Conservation (phyloP, 2,888 invertebrate genomes). For the Tetranychus truncatus region DNA sequence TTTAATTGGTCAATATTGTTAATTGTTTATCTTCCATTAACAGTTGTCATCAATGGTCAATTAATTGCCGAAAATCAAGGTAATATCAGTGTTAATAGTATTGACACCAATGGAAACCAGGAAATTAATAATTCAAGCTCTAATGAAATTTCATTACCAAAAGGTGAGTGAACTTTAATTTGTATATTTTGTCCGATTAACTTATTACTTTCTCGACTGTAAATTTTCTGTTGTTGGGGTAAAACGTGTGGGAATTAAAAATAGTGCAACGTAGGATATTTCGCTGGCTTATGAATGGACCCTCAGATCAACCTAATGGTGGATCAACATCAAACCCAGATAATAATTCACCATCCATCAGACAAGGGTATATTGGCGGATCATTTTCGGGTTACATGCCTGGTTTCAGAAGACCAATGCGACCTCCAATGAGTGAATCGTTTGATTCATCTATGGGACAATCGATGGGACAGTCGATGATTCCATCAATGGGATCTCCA, state of each 20-base stretch:
- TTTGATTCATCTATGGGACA: neutral
- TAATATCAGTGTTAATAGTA: neutral
- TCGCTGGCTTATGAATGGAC: neutral
- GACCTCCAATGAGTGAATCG: neutral
- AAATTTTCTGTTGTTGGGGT: neutral
- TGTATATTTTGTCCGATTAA: neutral
- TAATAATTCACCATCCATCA: neutral
- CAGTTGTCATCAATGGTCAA: no score
- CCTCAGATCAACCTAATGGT: neutral
- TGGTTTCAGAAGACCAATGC: no score
- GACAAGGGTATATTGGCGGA: neutral
- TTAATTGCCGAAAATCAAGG: no score
- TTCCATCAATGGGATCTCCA: neutral
- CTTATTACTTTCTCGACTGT: neutral
- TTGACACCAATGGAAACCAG: neutral
- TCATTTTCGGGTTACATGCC: no score
- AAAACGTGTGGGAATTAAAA: no score
- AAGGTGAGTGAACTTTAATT: neutral
- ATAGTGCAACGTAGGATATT: neutral
- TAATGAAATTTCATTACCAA: neutral
- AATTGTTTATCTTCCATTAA: no score
- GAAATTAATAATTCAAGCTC: neutral
- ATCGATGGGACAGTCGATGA: no score
- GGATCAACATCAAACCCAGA: neutral
- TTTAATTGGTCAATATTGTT: no score